These are phyloP conservation scores for Pseudopleuronectes americanus DNA, from an alignment of 2,797 vertebrate genomes.

Conservation along the genomic window DNA sequence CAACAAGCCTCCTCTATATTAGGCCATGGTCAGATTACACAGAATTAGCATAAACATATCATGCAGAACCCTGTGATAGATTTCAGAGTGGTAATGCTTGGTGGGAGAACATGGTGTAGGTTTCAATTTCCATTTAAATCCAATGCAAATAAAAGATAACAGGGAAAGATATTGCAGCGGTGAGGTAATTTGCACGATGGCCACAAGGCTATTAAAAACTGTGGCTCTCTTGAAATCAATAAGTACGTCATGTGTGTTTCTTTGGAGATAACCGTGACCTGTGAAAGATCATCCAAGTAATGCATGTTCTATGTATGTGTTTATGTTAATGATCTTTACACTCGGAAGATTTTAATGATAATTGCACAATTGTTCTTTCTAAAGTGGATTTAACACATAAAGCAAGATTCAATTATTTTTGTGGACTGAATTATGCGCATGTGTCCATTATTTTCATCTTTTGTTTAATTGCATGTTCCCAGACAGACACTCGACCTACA, in stretches of 20 bases:
- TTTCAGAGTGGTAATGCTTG: slow-evolving; percentile 33
- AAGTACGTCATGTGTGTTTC: background rate
- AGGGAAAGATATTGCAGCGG: slow-evolving; percentile 2
- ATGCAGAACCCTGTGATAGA: slow-evolving; percentile 49
- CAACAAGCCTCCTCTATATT: slow-evolving; percentile 28
- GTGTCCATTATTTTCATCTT: background rate
- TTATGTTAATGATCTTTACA: background rate
- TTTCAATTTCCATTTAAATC: slow-evolving; percentile 61
- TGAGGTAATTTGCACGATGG: slow-evolving; percentile 31
- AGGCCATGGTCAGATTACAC: slow-evolving; percentile 26
- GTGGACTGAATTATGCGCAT: background rate
- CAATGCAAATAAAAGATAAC: slow-evolving; percentile 51
- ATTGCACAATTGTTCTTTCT: background rate
- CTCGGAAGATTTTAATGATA: background rate
- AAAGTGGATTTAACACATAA: background rate
- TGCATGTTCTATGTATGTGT: background rate
- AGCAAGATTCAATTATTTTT: background rate
- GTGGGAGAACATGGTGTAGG: slow-evolving; percentile 13
- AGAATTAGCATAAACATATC: slow-evolving; percentile 63
- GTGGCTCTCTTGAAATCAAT: slow-evolving; percentile 18
- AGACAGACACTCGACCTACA: background rate
- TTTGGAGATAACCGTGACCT: too few relatives aligned
- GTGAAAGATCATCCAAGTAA: background rate
- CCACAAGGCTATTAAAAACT: slow-evolving; percentile 46
- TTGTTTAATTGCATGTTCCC: background rate